These are phyloP conservation scores for Bombus breviceps DNA, from an alignment of 1,140 invertebrate species.

Conservation along the genomic window DNA sequence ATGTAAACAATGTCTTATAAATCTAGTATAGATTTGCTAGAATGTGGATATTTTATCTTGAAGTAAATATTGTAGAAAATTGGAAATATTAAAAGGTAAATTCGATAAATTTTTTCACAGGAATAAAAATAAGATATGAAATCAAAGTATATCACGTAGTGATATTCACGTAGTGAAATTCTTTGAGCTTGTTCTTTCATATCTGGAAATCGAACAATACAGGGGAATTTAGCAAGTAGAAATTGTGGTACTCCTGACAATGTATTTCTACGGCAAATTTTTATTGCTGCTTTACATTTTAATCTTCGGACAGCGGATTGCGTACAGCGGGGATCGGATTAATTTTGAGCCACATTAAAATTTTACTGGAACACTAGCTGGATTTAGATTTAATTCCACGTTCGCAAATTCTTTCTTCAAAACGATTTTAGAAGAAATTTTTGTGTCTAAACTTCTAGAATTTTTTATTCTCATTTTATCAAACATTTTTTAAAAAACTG, in stretches of 20 bases:
- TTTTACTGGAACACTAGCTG: neutral
- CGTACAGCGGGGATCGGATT: neutral
- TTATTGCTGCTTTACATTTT: conserved; percentile 13
- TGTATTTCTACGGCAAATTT: neutral
- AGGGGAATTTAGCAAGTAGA: neutral
- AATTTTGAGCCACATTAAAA: conserved; percentile 12
- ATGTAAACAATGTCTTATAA: neutral
- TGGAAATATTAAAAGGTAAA: neutral
- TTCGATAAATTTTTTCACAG: no score
- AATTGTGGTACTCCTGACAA: neutral
- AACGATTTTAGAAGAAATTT: neutral
- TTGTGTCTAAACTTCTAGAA: neutral
- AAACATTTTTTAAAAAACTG: no score
- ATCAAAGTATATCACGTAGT: no score
- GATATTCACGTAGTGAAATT: no score
- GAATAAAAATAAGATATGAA: no score
- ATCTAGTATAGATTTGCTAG: neutral
- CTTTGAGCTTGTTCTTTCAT: neutral
- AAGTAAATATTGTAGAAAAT: neutral
- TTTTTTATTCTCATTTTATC: neutral
- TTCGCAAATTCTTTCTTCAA: neutral
- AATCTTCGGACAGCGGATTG: conserved; percentile 1
- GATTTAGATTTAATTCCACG: neutral
- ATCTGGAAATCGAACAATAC: neutral
- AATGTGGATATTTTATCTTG: neutral